Conservation (phyloP, 2,797 vertebrate genomes). For the Cryptoblepharus egeriae region DNA sequence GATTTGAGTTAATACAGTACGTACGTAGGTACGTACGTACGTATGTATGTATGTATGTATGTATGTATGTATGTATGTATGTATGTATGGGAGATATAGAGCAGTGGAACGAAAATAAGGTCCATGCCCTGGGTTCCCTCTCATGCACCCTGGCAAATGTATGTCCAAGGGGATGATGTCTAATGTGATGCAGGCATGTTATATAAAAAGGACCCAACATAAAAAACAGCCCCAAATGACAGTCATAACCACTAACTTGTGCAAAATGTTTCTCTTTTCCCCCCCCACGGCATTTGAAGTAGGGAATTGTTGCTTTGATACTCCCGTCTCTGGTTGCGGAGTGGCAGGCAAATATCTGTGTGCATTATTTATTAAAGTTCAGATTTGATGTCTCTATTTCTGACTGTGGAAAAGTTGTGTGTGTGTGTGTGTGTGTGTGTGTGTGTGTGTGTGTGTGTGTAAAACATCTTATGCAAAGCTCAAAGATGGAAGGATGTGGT, state of each 20-base stretch:
- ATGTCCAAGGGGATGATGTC: no score
- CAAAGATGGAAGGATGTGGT: conserved; percentile 13
- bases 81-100: no score
- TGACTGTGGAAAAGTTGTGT: conserved; percentile 49
- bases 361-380: conserved; percentile 76
- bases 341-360: conserved; percentile 46
- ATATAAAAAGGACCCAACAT: neutral
- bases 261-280: conserved; percentile 12
- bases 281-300: conserved; percentile 56
- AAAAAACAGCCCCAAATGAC: conserved; percentile 20
- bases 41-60: no score
- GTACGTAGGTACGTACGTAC: no score
- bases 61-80: no score
- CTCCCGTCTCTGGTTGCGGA: conserved; percentile 48
- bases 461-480: conserved; percentile 44
- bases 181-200: no score
- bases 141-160: neutral
- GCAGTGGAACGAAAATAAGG: no score
- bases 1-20: no score
- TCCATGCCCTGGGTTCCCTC: no score
- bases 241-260: conserved; percentile 19
- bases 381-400: conserved; percentile 63
- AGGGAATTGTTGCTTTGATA: conserved; percentile 64
- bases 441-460: no score
- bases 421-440: neutral